Evolutionary conservation across 1,140 invertebrate genomes (phyloP).

Genomic region (Drosophila pseudoobscura): DNA sequence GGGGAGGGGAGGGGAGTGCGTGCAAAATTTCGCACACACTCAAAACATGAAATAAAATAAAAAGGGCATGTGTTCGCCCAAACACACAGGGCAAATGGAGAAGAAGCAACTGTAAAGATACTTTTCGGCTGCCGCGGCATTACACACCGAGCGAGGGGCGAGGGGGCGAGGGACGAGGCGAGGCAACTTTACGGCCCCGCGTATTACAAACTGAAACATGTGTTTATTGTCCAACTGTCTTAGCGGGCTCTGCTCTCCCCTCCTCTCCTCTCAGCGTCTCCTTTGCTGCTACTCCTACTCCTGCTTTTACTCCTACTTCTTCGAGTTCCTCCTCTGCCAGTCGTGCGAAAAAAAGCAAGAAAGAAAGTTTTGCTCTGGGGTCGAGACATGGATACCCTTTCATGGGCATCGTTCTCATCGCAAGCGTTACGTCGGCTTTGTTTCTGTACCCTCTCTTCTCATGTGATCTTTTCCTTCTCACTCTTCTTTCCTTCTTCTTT

Average conservation of each 20-base stretch:
- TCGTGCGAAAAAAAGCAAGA: constrained; percentile 11
- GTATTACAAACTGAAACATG: constrained; percentile 79
- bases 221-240: constrained; percentile 70
- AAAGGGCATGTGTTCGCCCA: constrained; percentile 64
- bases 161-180: constrained; percentile 6
- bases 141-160: constrained; percentile 23
- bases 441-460: too few relatives aligned
- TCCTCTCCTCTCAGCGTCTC: background rate
- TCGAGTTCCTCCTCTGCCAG: too few relatives aligned
- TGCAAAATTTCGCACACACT: constrained; percentile 50
- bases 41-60: constrained; percentile 31
- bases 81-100: constrained; percentile 32
- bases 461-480: too few relatives aligned
- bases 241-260: constrained; percentile 6
- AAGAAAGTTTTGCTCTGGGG: background rate
- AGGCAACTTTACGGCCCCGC: constrained; percentile 67
- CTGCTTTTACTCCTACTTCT: constrained; percentile 4
- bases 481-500: too few relatives aligned
- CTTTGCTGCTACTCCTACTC: background rate
- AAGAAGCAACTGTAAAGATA: constrained; percentile 47
- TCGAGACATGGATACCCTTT: too few relatives aligned
- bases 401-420: too few relatives aligned
- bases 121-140: constrained; percentile 64
- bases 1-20: constrained; percentile 7
- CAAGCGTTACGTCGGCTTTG: too few relatives aligned